These are phyloP conservation scores for Ophiothrix spiculata DNA, from an alignment of 35 echinoderm and acorn worm species.

Conservation along the genomic window DNA sequence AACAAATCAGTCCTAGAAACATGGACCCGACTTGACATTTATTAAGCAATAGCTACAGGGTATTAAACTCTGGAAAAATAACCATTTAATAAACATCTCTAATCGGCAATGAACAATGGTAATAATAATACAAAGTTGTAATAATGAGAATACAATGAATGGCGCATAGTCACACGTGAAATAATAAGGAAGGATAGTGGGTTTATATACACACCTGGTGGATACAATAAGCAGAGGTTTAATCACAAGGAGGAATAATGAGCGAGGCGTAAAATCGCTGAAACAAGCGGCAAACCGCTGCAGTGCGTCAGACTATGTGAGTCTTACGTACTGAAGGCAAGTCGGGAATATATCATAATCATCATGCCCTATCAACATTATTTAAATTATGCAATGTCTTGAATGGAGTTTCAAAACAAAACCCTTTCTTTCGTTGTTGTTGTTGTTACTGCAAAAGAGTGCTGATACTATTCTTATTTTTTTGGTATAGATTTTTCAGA, in stretches of 20 bases:
- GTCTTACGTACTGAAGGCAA: too few relatives aligned
- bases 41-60: conserved; percentile 5
- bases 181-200: not conserved
- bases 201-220: not conserved
- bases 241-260: not conserved
- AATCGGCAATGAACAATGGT: conserved; percentile 3
- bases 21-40: not conserved
- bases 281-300: conserved; percentile 6
- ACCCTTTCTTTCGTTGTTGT: too few relatives aligned
- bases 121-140: conserved; percentile 5
- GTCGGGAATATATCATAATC: too few relatives aligned
- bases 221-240: not conserved
- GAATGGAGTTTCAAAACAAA: too few relatives aligned
- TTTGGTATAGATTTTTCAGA: too few relatives aligned
- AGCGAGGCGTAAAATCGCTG: not conserved
- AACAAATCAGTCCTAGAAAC: conserved; percentile 2
- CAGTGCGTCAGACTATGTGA: too few relatives aligned
- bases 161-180: not conserved
- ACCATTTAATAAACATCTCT: conserved; percentile 7
- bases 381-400: too few relatives aligned
- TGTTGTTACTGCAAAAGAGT: too few relatives aligned
- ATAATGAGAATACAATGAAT: not conserved
- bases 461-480: too few relatives aligned
- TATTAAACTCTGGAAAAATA: conserved; percentile 13
- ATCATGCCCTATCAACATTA: too few relatives aligned